These are phyloP conservation scores for Geophilus truncorum DNA, from an alignment of 2,888 invertebrate genomes.

Conservation along the genomic window DNA sequence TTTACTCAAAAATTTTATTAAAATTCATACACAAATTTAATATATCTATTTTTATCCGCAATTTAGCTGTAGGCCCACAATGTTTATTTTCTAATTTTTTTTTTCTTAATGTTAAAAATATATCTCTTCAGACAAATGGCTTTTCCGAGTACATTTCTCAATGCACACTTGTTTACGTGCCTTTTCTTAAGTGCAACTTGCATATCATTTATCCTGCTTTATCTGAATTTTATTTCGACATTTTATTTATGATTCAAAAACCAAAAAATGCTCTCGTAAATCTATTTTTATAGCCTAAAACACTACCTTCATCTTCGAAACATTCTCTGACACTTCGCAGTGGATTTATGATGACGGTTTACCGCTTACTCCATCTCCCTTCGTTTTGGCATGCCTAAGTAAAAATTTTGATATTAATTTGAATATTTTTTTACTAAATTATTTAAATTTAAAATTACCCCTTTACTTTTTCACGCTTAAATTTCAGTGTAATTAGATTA, in stretches of 20 bases:
- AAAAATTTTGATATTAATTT: neutral
- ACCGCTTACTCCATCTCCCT: neutral
- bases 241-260: constrained; percentile 9
- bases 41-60: neutral
- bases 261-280: neutral
- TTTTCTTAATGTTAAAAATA: neutral
- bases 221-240: neutral
- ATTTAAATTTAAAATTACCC: neutral
- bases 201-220: neutral
- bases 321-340: neutral
- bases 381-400: neutral
- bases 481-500: neutral
- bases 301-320: neutral
- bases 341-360: neutral
- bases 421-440: neutral
- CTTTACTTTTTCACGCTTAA: neutral
- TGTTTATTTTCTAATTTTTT: neutral
- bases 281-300: neutral
- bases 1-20: neutral
- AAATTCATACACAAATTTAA: neutral
- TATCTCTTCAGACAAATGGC: neutral
- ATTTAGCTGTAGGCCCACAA: neutral
- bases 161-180: neutral
- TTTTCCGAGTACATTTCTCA: neutral
- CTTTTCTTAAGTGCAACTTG: neutral